Base-by-base conservation (phyloP, 1,140 invertebrate species). In the Chironomus striatipennis region DNA sequence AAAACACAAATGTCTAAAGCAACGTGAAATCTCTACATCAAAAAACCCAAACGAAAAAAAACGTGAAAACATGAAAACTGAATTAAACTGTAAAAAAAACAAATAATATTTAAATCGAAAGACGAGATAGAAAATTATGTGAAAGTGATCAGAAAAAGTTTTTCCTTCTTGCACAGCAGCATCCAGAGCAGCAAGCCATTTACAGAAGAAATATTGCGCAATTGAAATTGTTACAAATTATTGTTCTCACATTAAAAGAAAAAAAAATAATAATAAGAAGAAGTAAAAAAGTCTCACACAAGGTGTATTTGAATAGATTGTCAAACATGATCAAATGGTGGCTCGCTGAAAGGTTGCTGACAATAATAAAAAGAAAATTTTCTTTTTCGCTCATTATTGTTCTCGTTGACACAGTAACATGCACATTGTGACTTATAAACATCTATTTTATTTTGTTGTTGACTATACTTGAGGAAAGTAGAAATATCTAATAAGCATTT, bases 241-340 rank as follows among this genome's bases (percentile, higher is more conserved):
- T 57, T 57, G 12, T n/a, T 57, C 47, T 57, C 47, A 15, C 47
- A 15, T 15, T 12, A 5, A 34, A 34, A 2, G 24, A 34, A 34
- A 34, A 34, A 34, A 12, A 12, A 57, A 12, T 12, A 5, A 12
- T 57, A 57, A 12, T 12, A 5, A 57, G 4, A 57, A 5, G 15
- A 47, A 47, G 8, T 3, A 47, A 57, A 57, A 57, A 57, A 10
- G 24, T 57, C n/a, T 57, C n/a, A 10, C 15, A 47, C 43, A 47
- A 15, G 8, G 15, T 47, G 8, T 47, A 10, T 47, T 9, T 57
- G 47, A 57, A 57, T 57, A 57, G 47, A 57, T 57, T 57, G 47
- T 57, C 47, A 57, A 57, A 57, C 47, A 57, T 57, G 47, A 57
- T 57, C 47, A 57, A 57, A n/a, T 57, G 24, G 24, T 34, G 24